Evolutionary conservation across 1,140 invertebrate species (phyloP).

Genomic region (Drosophila oshimai): DNA sequence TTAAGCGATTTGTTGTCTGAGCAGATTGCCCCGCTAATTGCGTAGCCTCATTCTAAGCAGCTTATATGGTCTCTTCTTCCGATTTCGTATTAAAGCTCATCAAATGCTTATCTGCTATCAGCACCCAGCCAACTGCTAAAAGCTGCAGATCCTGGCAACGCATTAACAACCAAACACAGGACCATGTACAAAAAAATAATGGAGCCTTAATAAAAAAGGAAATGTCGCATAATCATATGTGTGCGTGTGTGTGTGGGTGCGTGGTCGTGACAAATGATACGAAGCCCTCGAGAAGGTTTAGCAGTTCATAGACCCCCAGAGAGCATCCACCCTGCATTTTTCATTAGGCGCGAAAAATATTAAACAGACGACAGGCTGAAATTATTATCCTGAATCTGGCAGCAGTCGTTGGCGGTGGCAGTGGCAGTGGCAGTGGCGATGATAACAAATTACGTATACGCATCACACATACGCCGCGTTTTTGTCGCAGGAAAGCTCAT

Average conservation of each 20-base stretch:
- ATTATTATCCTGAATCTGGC: conserved; percentile 57
- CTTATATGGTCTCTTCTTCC: conserved; percentile 35
- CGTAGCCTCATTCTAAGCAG: conserved; percentile 46
- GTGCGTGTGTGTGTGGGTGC: not conserved
- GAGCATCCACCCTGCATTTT: conserved; percentile 52
- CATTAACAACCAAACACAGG: conserved; percentile 37
- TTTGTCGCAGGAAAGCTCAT: conserved; percentile 65
- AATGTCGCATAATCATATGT: conserved; percentile 58
- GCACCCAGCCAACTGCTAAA: conserved; percentile 68
- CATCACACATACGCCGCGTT: conserved; percentile 68
- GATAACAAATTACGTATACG: conserved; percentile 77
- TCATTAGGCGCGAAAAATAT: conserved; percentile 78
- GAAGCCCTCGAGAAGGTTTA: conserved; percentile 26
- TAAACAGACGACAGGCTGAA: conserved; percentile 68
- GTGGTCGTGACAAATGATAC: conserved; percentile 48
- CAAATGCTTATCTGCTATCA: conserved; percentile 79
- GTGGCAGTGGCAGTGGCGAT: conserved; percentile 24
- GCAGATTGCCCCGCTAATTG: conserved; percentile 49
- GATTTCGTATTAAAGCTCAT: conserved; percentile 75
- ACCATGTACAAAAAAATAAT: conserved; percentile 9
- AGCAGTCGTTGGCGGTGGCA: conserved; percentile 29
- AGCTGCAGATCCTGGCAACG: conserved; percentile 37
- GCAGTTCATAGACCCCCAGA: conserved; percentile 49
- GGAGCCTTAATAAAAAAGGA: conserved; percentile 26
- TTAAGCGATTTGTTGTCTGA: conserved; percentile 22